These are phyloP conservation scores for Ochropleura plecta DNA, from an alignment of 2,888 invertebrate genomes.

Conservation along the genomic window DNA sequence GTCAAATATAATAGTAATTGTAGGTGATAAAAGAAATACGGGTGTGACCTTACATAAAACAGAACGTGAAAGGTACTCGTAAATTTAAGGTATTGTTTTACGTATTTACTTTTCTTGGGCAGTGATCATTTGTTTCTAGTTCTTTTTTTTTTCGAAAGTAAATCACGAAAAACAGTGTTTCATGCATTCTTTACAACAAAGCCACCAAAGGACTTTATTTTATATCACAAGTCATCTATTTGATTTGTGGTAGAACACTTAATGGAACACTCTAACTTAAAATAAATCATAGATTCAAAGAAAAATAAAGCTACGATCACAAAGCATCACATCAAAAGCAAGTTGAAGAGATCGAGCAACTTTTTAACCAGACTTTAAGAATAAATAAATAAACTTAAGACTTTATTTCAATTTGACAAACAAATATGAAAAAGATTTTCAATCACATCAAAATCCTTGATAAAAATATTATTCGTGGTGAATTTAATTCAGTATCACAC, in stretches of 20 bases:
- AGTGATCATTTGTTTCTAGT: neutral
- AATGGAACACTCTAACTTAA: neutral
- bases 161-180: neutral
- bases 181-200: neutral
- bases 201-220: too few relatives aligned
- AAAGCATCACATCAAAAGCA: conserved; percentile 18
- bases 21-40: neutral
- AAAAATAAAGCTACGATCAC: neutral
- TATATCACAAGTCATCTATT: neutral
- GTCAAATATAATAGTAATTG: neutral
- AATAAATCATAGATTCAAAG: conserved; percentile 1
- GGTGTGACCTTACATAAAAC: conserved; percentile 17
- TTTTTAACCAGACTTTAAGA: conserved; percentile 2
- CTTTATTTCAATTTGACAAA: conserved; percentile 20
- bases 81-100: neutral
- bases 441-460: conserved; percentile 22
- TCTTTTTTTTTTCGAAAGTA: too few relatives aligned
- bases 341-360: conserved; percentile 13
- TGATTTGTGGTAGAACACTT: neutral
- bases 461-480: conserved; percentile 1
- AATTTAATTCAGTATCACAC: conserved; percentile 30
- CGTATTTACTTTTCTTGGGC: neutral
- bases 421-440: conserved; percentile 16
- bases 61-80: conserved; percentile 11
- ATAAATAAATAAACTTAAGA: conserved; percentile 23